These are phyloP conservation scores for Betta splendens DNA, from an alignment of 2,797 vertebrate species.

Conservation along the genomic window DNA sequence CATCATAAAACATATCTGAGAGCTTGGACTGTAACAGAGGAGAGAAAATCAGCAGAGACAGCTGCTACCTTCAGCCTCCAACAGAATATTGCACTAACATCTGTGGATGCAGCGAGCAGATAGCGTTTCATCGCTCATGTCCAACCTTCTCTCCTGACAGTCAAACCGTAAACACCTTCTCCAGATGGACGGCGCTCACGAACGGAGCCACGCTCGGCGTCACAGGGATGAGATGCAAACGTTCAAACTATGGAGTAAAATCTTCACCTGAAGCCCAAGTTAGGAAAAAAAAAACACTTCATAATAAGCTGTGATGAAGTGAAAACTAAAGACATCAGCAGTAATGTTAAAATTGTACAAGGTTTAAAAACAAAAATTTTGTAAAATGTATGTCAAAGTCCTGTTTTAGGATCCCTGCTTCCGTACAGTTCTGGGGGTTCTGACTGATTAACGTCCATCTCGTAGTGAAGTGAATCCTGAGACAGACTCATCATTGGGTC, in stretches of 20 bases:
- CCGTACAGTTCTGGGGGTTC: not conserved
- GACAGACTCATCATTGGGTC: conserved; percentile 57
- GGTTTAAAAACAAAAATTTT: too few species aligned
- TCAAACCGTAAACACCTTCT: conserved; percentile 57
- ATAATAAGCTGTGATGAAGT: too few species aligned
- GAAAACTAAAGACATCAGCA: too few species aligned
- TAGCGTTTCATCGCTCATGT: conserved; percentile 65
- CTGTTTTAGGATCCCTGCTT: too few species aligned
- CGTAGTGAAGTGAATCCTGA: conserved; percentile 30
- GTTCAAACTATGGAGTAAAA: too few species aligned
- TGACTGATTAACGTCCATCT: conserved; percentile 33
- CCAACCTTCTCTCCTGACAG: conserved; percentile 50
- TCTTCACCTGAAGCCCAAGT: too few species aligned
- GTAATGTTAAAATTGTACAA: too few species aligned
- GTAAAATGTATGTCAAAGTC: too few species aligned
- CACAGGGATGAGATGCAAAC: too few species aligned
- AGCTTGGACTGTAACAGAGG: conserved; percentile 46
- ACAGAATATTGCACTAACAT: conserved; percentile 64
- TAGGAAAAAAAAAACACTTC: too few species aligned
- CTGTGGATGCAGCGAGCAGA: conserved; percentile 48
- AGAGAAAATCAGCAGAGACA: conserved; percentile 64
- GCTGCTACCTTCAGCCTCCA: conserved; percentile 65
- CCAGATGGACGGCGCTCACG: conserved; percentile 47
- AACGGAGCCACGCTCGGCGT: conserved; percentile 16
- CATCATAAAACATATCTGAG: conserved; percentile 74